Evolutionary conservation across 2,113 vertebrate species (phyloP).

Genomic region (Vidua macroura): DNA sequence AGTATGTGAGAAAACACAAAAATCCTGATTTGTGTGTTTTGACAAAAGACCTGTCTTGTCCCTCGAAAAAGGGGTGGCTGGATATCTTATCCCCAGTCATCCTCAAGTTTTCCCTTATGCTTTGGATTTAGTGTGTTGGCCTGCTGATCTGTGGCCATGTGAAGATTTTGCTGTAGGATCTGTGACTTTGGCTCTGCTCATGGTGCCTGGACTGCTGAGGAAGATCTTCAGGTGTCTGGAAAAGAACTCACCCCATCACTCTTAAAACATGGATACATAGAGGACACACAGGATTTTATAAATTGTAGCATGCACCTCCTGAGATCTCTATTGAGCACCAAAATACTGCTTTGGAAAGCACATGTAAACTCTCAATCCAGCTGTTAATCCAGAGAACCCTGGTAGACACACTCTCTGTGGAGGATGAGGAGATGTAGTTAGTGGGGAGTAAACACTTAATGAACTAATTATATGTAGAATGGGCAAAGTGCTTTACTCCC

Average conservation of each 20-base stretch:
- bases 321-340: background rate
- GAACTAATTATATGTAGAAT: background rate
- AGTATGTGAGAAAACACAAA: rapidly evolving
- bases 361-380: background rate
- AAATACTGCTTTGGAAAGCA: background rate
- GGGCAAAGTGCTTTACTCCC: background rate
- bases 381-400: background rate
- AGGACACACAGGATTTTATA: background rate
- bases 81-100: background rate
- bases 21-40: background rate
- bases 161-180: background rate
- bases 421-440: background rate
- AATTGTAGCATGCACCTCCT: background rate
- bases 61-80: rapidly evolving
- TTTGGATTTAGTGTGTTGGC: rapidly evolving
- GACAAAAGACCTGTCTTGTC: too few species aligned
- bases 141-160: rapidly evolving
- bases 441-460: background rate
- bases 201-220: background rate
- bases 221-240: background rate
- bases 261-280: background rate
- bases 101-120: background rate
- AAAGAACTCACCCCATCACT: background rate
- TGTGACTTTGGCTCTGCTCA: background rate
- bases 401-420: background rate